Evolutionary conservation across 2,888 invertebrate species (phyloP), one percentile per base, ranked within the genome.

Genomic region (Pollenia griseotomentosa): DNA sequence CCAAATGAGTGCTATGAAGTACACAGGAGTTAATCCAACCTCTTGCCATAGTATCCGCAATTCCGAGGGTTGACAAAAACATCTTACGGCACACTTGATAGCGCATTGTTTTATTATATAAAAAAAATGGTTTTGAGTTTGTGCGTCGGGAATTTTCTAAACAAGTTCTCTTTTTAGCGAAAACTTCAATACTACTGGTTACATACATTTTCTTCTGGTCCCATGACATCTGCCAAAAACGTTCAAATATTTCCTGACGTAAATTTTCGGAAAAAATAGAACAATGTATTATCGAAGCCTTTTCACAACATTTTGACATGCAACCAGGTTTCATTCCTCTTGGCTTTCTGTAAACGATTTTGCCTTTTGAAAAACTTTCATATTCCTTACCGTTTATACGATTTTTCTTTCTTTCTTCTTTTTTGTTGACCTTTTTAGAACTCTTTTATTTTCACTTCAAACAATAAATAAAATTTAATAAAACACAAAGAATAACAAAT

Each of bases 151-250:
- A 19, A 19, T 19, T 19, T 19, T 19, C 19, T 19, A 19, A 19
- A 19, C 19, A 19, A 19, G 1, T 19, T 19, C 19, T 19, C 19
- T 19, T 19, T 19, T 19, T 19, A 19, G 19, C 1, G 19, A 19
- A 19, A 19, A 19, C 14, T 51, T 70, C 53, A 70, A 70, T 19
- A 40, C 59, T 51, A 42, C 44, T 81, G 53, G 81, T 80, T 42
- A 70, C 61, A 14, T 70, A 63, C 10, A 63, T 6, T 80, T 79
- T 79, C 12, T 79, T 79, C 65, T 70, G 70, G 40, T 55, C 73
- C 33, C 71, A 73, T 81, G 63, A 71, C 80, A 81, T 73, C 71
- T 81, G 66, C 66, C 74, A 74, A 82, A 82, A 82, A 65, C 74
- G 74, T 55, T 66, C 16, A 74, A 82, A 74, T 74, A 65, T 74